Evolutionary conservation across 2,888 invertebrate genomes (phyloP), one percentile per base, ranked within the genome.

Genomic region (Lydus trimaculatus): DNA sequence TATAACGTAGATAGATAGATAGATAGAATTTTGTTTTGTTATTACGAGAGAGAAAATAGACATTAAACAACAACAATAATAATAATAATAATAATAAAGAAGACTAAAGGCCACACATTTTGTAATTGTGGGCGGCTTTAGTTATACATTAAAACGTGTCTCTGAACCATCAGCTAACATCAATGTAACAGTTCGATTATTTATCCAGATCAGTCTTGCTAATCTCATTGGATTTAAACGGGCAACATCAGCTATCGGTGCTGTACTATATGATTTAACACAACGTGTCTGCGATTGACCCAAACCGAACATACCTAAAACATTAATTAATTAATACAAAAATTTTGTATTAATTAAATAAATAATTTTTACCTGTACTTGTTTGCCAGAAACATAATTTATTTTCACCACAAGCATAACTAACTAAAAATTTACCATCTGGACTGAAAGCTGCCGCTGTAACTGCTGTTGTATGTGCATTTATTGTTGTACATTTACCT

Each of bases 331-430:
- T 48, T 11, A 20, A 69, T 63, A 64, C 64, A 52, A 48, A 17
- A n/a, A 11, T 31, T 59, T 33, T 48, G 1, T 31, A n/a, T 64
- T 69, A 69, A 8, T 72, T 67, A 71, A n/a, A 59, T 17, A 28
- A 31, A 63, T 17, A 39, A 52, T 39, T 39, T 8, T 85, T 78
- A 92, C 96, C 94, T 83, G 96, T 90, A 70, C 91, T 91, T 75
- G 97, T 98, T 91, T 99, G 99, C 99, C 99, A 99, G 87, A 99
- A 99, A 76, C 95, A 96, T 64, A 99, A 90, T 75, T 96, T 91
- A 85, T 98, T 97, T 85, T 99, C 99, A 9, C 91, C 88, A 77
- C 95, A 95, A 58, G 97, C 96, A 86, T 98, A 99, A 31, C 98
- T 97, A 58, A 97, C 98, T 74, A 99, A 89, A 85, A 94, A 97